A percentile compares a stretch with the other conserved stretches of the same genome.
Conservation (phyloP, 1,140 invertebrate genomes). For the Temnothorax curvispinosus region DNA sequence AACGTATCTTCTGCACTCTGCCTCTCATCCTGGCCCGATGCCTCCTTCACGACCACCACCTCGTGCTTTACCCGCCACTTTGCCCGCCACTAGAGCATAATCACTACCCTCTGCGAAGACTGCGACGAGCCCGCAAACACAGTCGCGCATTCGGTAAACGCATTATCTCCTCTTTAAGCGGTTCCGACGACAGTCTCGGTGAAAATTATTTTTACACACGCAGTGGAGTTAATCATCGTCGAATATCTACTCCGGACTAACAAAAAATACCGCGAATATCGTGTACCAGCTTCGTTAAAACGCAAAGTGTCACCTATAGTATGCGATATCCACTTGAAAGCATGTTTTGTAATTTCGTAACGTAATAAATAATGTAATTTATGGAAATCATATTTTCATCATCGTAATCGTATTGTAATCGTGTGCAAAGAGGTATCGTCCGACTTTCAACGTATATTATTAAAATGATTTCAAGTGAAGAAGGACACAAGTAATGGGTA, state of each 20-base stretch:
- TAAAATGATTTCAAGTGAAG: background rate
- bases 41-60: conserved; percentile 45
- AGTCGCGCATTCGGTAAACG: conserved; percentile 49
- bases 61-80: conserved; percentile 73
- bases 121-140: conserved; percentile 68
- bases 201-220: conserved; percentile 41
- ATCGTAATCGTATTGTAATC: background rate
- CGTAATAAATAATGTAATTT: conserved; percentile 2
- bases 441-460: background rate
- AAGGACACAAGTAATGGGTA: background rate
- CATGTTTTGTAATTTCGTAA: background rate
- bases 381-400: background rate
- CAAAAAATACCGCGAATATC: background rate
- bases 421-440: background rate
- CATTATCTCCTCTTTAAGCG: conserved; percentile 55
- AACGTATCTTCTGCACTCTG: conserved; percentile 48
- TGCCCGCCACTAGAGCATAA: conserved; percentile 73
- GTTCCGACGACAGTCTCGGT: conserved; percentile 38
- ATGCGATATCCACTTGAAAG: background rate
- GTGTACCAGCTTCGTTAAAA: background rate
- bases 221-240: background rate
- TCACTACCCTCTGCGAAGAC: conserved; percentile 66
- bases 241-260: background rate
- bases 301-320: background rate
- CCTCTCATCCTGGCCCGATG: conserved; percentile 43